Evolutionary conservation across 2,888 invertebrate species (phyloP).

Genomic region (Syritta pipiens): DNA sequence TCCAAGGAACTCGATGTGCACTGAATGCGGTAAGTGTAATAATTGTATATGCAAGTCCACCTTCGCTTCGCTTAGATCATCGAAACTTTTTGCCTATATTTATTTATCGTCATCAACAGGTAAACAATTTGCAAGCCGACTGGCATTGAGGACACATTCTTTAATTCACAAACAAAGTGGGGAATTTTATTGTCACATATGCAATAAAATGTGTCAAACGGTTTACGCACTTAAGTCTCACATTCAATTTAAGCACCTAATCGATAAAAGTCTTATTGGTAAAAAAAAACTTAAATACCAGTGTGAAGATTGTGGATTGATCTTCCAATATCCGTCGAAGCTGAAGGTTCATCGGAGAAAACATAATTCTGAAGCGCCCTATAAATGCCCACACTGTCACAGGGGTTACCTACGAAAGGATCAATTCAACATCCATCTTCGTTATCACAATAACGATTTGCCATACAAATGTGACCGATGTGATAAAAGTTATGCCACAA

Average conservation of each 20-base stretch:
- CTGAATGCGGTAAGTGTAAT: constrained; percentile 30
- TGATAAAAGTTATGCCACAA: constrained; percentile 57
- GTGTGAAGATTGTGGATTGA: constrained; percentile 55
- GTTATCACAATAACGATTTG: constrained; percentile 68
- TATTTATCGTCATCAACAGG: background rate
- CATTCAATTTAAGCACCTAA: constrained; percentile 35
- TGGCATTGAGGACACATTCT: constrained; percentile 20
- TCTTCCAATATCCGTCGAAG: constrained; percentile 46
- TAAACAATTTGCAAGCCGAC: background rate
- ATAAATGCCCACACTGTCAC: constrained; percentile 44
- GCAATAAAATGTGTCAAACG: constrained; percentile 36
- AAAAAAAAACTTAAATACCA: too few species aligned
- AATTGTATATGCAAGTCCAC: too few species aligned
- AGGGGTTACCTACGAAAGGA: constrained; percentile 44
- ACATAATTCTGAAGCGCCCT: constrained; percentile 27
- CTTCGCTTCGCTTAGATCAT: too few species aligned
- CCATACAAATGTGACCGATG: constrained; percentile 70
- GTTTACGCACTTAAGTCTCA: constrained; percentile 33
- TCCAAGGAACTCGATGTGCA: background rate
- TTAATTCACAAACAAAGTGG: constrained; percentile 12
- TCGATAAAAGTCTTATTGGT: too few species aligned
- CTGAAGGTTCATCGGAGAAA: constrained; percentile 46
- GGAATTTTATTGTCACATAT: constrained; percentile 31
- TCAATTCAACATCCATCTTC: constrained; percentile 64
- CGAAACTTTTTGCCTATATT: background rate